These are phyloP conservation scores for Ceyx cyanopectus DNA, from an alignment of 2,113 vertebrate species.

Conservation along the genomic window DNA sequence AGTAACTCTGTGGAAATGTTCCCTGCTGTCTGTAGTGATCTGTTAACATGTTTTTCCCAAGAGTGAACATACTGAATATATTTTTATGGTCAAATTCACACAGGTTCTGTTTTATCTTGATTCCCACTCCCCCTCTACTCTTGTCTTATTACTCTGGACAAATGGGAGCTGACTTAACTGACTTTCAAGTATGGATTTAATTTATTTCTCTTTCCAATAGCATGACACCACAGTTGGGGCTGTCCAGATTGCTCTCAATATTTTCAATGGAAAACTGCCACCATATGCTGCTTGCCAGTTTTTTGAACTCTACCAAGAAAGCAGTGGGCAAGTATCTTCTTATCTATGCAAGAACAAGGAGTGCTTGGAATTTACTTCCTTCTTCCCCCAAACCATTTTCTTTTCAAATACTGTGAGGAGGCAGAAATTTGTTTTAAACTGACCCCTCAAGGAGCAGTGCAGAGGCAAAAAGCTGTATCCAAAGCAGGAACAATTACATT, in stretches of 20 bases:
- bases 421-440: neutral
- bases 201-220: constrained; percentile 30
- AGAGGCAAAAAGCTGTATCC: neutral
- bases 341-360: neutral
- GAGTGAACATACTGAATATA: neutral
- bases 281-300: constrained; percentile 89
- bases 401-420: neutral
- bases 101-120: neutral
- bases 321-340: constrained; percentile 81
- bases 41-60: neutral
- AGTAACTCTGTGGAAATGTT: neutral
- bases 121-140: neutral
- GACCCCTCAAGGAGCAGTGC: neutral
- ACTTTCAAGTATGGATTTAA: neutral
- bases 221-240: constrained; percentile 87
- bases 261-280: constrained; percentile 84
- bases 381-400: neutral
- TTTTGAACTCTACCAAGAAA: constrained; percentile 87
- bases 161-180: neutral
- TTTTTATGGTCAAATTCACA: neutral
- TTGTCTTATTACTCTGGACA: neutral
- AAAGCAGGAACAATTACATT: neutral
- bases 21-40: neutral
- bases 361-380: neutral
- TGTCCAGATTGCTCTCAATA: constrained; percentile 85